Conservation (phyloP, 2,113 vertebrate species). For the Ranitomeya variabilis region DNA sequence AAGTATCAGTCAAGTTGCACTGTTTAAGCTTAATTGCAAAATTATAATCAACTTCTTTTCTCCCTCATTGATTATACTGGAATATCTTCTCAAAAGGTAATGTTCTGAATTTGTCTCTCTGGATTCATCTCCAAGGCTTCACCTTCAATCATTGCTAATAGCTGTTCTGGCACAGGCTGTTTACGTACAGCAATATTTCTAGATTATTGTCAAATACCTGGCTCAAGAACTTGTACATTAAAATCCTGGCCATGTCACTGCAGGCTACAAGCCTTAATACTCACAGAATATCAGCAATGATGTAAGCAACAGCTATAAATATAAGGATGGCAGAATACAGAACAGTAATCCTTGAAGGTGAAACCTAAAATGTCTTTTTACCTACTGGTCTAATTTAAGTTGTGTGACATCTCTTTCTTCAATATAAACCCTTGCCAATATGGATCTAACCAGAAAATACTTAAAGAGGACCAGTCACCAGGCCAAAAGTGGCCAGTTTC, state of each 20-base stretch:
- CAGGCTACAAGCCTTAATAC: background rate
- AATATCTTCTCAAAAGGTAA: slow-evolving; percentile 60
- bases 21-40: background rate
- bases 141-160: slow-evolving; percentile 87
- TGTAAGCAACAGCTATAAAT: background rate
- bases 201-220: slow-evolving; percentile 66
- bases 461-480: too few species aligned
- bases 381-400: background rate
- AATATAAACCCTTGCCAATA: background rate
- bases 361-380: background rate
- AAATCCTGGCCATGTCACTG: slow-evolving; percentile 58
- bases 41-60: background rate
- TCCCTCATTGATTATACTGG: background rate
- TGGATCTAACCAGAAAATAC: too few species aligned
- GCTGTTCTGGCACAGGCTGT: slow-evolving; percentile 78
- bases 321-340: background rate
- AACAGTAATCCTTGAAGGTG: background rate
- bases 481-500: too few species aligned
- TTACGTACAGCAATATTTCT: slow-evolving; percentile 70
- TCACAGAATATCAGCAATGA: background rate
- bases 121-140: slow-evolving; percentile 70
- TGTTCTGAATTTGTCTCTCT: slow-evolving; percentile 67
- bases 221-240: slow-evolving; percentile 60
- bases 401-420: background rate
- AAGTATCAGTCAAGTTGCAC: background rate